These are phyloP conservation scores for Darevskia mixta DNA, from an alignment of 2,797 vertebrate species.

Conservation along the genomic window DNA sequence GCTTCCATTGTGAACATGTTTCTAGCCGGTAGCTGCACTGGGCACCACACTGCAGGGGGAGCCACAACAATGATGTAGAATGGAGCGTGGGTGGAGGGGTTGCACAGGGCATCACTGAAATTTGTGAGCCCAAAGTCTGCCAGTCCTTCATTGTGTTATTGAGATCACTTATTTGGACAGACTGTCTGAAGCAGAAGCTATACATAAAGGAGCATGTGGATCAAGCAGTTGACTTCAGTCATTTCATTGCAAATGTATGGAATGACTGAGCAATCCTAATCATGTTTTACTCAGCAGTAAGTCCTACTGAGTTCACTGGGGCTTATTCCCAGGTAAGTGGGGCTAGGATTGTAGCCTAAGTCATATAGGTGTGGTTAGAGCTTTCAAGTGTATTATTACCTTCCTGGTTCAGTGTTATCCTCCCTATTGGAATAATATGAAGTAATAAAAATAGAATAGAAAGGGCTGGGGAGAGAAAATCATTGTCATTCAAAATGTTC, in stretches of 20 bases:
- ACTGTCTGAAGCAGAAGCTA: not conserved
- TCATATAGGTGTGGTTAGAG: not conserved
- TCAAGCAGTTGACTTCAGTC: not conserved
- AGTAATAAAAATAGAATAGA: not conserved
- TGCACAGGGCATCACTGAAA: too few relatives aligned
- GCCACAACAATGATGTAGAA: too few relatives aligned
- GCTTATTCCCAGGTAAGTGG: too few relatives aligned
- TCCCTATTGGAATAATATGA: conserved; percentile 1
- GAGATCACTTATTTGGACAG: not conserved
- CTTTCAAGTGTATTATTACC: not conserved
- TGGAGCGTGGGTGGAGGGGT: too few relatives aligned
- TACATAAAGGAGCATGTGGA: not conserved
- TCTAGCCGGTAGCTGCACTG: too few relatives aligned
- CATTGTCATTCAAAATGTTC: conserved; percentile 14
- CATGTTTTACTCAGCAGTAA: not conserved
- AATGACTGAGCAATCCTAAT: conserved; percentile 24
- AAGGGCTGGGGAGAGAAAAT: conserved; percentile 7
- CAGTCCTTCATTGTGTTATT: not conserved
- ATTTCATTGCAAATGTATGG: not conserved
- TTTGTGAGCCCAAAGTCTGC: too few relatives aligned
- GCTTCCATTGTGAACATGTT: too few relatives aligned
- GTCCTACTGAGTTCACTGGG: too few relatives aligned
- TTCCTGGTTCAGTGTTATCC: conserved; percentile 4
- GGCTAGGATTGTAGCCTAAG: conserved; percentile 5
- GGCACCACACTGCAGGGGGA: too few relatives aligned